Conservation (phyloP, 2,797 vertebrate genomes). For the Schizopygopsis malacanthus region DNA sequence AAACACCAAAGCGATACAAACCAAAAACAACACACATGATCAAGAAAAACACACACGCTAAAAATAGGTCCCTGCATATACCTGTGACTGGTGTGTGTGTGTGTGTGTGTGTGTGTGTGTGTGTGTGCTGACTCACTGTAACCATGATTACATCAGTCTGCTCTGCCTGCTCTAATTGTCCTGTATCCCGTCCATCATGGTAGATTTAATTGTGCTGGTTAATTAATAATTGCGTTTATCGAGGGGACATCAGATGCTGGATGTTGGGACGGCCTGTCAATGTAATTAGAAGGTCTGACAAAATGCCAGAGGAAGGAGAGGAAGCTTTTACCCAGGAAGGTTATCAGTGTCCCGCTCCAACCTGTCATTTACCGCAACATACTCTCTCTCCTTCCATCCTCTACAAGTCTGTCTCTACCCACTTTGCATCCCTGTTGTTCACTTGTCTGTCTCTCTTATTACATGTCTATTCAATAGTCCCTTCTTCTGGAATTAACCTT, state of each 20-base stretch:
- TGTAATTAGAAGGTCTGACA: slow-evolving; percentile 84
- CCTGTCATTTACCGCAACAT: slow-evolving; percentile 75
- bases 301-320: slow-evolving; percentile 74
- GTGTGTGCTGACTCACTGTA: slow-evolving; percentile 64
- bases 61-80: slow-evolving; percentile 4
- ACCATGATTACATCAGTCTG: slow-evolving; percentile 72
- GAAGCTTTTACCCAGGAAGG: slow-evolving; percentile 82
- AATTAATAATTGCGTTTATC: slow-evolving; percentile 86
- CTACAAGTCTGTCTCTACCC: not conserved
- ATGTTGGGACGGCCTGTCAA: slow-evolving; percentile 69
- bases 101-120: slow-evolving; percentile 52
- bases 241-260: slow-evolving; percentile 75
- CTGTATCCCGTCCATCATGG: slow-evolving; percentile 75
- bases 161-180: slow-evolving; percentile 72
- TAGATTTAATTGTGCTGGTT: slow-evolving; percentile 82
- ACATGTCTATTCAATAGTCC: slow-evolving; percentile 32
- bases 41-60: not conserved
- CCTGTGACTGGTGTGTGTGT: not conserved
- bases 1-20: too few relatives aligned
- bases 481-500: slow-evolving; percentile 5
- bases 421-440: slow-evolving; percentile 9
- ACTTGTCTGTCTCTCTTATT: slow-evolving; percentile 27
- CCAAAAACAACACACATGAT: not conserved
- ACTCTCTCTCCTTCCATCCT: slow-evolving; percentile 48
- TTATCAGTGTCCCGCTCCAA: slow-evolving; percentile 79